phyloP scores from a whole-genome alignment of 2,113 vertebrate genomes.

The Eonycteris spelaea region DNA sequence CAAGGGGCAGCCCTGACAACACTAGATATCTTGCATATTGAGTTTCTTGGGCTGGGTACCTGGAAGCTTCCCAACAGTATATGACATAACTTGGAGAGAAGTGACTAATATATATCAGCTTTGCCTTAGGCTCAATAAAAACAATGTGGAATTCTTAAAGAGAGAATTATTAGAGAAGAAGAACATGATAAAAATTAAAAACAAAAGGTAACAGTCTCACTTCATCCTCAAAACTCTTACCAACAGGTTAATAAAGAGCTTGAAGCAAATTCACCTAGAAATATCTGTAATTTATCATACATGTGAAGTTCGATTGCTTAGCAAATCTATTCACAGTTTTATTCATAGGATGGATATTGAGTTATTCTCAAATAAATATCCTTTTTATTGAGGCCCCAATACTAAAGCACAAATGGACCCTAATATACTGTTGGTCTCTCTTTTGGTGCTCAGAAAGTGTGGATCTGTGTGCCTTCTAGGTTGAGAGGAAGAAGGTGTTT shows the following conservation, averaged over 20 bases:
- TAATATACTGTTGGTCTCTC: background rate
- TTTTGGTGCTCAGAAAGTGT: background rate
- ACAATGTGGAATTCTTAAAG: background rate
- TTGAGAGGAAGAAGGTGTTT: constrained; percentile 25
- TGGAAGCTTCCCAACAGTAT: background rate
- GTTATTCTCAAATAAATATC: background rate
- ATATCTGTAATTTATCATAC: background rate
- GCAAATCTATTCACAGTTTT: background rate
- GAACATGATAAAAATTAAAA: background rate
- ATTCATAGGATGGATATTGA: background rate
- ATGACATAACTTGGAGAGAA: background rate
- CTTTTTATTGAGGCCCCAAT: background rate
- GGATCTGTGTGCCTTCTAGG: background rate
- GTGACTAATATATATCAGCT: background rate
- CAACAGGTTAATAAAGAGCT: background rate
- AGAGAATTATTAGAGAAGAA: background rate
- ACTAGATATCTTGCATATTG: background rate
- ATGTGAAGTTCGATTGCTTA: background rate
- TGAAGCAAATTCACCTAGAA: background rate
- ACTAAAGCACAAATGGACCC: background rate
- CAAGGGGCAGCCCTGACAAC: background rate
- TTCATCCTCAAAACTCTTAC: background rate
- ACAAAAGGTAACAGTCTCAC: background rate
- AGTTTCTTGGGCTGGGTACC: background rate
- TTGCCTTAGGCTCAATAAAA: background rate